Conservation (phyloP, 1,140 invertebrate genomes). For the Trinorchestia longiramus region DNA sequence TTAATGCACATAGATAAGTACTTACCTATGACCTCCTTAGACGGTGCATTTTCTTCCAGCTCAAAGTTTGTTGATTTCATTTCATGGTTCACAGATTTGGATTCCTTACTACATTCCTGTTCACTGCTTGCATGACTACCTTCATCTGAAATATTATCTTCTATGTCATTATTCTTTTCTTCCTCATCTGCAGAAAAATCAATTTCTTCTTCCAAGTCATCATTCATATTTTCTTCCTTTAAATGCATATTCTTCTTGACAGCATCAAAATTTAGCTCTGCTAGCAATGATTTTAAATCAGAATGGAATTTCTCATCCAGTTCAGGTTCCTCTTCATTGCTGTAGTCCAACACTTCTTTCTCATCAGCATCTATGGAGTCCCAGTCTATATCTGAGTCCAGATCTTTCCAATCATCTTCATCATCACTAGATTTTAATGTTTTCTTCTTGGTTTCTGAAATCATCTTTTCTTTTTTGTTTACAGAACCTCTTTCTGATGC, state of each 20-base stretch:
- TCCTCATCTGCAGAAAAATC: neutral
- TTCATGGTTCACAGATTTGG: neutral
- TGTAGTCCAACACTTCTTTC: neutral
- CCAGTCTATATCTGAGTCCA: slow-evolving; percentile 30
- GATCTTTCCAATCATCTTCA: neutral
- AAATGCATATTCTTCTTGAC: neutral
- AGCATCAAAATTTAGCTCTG: slow-evolving; percentile 36
- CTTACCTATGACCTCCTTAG: neutral
- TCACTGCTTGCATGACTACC: neutral
- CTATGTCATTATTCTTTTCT: neutral
- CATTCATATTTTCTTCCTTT: neutral
- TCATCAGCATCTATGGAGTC: neutral
- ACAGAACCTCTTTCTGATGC: neutral
- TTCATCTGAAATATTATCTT: neutral
- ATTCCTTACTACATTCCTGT: neutral
- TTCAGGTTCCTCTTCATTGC: slow-evolving; percentile 35
- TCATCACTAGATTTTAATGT: neutral
- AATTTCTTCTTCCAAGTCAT: neutral
- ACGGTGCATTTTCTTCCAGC: neutral
- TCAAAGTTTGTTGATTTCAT: neutral
- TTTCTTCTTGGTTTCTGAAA: neutral
- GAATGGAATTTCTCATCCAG: slow-evolving; percentile 22
- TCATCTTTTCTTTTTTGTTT: neutral
- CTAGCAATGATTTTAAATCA: slow-evolving; percentile 21
- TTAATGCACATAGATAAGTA: neutral